These are phyloP conservation scores for Neolamprologus sp. DNA, from an alignment of 2,113 vertebrate species.

Conservation along the genomic window DNA sequence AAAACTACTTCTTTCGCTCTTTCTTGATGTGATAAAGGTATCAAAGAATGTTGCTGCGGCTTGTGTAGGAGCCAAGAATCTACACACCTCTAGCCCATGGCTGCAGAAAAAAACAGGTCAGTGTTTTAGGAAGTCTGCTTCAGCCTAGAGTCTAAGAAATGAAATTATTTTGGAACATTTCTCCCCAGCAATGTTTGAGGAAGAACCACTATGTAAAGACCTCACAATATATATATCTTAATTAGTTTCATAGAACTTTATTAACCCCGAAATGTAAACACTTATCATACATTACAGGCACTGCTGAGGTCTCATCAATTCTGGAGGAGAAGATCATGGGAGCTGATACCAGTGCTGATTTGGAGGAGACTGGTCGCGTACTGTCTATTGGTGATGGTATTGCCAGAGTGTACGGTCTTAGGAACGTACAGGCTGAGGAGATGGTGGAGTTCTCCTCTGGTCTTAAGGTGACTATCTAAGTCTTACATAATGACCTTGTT, in stretches of 20 bases:
- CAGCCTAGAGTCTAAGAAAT: background rate
- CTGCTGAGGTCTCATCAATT: conserved; percentile 93
- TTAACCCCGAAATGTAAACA: background rate
- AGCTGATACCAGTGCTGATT: conserved; percentile 82
- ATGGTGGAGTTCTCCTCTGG: conserved; percentile 99
- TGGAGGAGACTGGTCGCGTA: conserved; percentile 93
- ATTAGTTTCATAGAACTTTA: background rate
- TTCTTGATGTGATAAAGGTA: conserved; percentile 62
- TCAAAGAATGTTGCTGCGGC: conserved; percentile 84
- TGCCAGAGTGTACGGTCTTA: conserved; percentile 89
- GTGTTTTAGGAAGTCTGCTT: background rate
- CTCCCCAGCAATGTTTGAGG: background rate
- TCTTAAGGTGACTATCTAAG: conserved; percentile 72
- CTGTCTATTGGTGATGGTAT: conserved; percentile 96
- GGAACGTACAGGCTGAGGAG: conserved; percentile 96
- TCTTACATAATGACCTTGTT: background rate
- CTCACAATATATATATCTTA: background rate
- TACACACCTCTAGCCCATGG: conserved; percentile 74
- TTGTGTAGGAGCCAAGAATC: conserved; percentile 81
- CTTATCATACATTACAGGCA: conserved; percentile 63
- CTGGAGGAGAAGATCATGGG: conserved; percentile 93
- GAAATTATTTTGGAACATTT: background rate
- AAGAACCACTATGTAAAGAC: background rate
- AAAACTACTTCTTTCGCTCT: background rate
- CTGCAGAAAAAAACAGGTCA: conserved; percentile 89